phyloP scores from a whole-genome alignment of 1,140 invertebrate species.

The Ericerus pela region DNA sequence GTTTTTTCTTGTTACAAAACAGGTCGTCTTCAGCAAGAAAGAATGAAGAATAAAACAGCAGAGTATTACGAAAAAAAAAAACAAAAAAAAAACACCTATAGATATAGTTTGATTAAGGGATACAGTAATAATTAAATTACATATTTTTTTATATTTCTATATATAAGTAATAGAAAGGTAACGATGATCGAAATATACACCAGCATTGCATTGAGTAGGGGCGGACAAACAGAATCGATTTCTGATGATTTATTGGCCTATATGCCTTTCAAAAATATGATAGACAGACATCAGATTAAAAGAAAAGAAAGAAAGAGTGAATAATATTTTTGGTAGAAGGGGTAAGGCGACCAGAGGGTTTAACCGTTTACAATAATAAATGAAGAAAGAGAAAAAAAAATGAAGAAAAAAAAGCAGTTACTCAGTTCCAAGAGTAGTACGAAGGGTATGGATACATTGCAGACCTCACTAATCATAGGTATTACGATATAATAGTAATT shows the following conservation, averaged over 20 bases:
- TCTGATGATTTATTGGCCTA: constrained; percentile 8
- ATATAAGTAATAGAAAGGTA: constrained; percentile 3
- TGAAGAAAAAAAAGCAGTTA: constrained; percentile 7
- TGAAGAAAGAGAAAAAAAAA: too few relatives aligned
- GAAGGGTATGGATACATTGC: not conserved
- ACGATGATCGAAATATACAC: constrained; percentile 6
- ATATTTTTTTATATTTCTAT: constrained; percentile 10
- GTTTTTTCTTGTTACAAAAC: not conserved
- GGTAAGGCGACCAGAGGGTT: constrained; percentile 3
- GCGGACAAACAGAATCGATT: constrained; percentile 10
- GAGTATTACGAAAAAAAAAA: not conserved
- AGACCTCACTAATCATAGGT: constrained; percentile 9
- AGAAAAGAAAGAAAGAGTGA: not conserved
- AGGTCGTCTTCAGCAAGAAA: not conserved
- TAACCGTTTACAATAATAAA: constrained; percentile 10
- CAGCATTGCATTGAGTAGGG: constrained; percentile 1
- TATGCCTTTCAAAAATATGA: constrained; percentile 10
- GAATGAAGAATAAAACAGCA: not conserved
- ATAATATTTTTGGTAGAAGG: not conserved
- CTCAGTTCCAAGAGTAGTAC: not conserved
- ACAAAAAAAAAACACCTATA: not conserved
- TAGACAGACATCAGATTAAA: constrained; percentile 9
- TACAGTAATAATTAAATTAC: constrained; percentile 13
- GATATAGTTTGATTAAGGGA: not conserved
- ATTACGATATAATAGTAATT: constrained; percentile 7